Percentiles rank a stretch among this genome's conserved stretches.
Conservation (phyloP, 35 echinoderm and acorn worm genomes). For the Ptychodera flava region DNA sequence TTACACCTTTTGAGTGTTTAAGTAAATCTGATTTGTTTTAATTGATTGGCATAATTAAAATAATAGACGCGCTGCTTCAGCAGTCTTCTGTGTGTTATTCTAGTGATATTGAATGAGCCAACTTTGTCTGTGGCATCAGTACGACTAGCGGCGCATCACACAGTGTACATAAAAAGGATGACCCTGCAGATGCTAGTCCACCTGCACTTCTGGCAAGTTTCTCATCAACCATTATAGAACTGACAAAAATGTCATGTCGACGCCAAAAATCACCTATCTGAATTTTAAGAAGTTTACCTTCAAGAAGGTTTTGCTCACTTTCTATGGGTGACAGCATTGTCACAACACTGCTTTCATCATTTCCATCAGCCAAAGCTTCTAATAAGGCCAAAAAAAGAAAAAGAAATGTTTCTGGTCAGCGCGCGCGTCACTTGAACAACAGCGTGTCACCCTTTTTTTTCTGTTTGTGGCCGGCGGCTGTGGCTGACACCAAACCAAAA, state of each 20-base stretch:
- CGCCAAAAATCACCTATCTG: not conserved
- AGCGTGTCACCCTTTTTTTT: too few species aligned
- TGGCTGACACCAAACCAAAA: too few species aligned
- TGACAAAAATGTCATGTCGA: not conserved
- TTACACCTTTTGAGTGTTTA: not conserved
- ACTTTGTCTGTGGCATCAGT: not conserved
- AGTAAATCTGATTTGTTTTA: not conserved
- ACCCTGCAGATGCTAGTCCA: not conserved
- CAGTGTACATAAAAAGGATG: not conserved
- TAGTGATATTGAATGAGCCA: not conserved
- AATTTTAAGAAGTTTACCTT: not conserved
- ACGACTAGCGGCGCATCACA: not conserved
- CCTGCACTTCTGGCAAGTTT: not conserved
- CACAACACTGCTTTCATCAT: not conserved
- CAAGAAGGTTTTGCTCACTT: not conserved
- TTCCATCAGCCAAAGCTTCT: not conserved
- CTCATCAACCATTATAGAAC: not conserved
- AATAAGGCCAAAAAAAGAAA: too few species aligned
- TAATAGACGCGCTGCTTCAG: not conserved
- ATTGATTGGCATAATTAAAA: not conserved
- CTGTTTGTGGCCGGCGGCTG: too few species aligned
- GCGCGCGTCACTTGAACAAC: too few species aligned
- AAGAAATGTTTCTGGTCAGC: too few species aligned
- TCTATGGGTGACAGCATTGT: not conserved
- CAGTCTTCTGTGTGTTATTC: not conserved